These are phyloP conservation scores for Cryptophagus acutangulus DNA, from an alignment of 2,888 invertebrate genomes.

Conservation along the genomic window DNA sequence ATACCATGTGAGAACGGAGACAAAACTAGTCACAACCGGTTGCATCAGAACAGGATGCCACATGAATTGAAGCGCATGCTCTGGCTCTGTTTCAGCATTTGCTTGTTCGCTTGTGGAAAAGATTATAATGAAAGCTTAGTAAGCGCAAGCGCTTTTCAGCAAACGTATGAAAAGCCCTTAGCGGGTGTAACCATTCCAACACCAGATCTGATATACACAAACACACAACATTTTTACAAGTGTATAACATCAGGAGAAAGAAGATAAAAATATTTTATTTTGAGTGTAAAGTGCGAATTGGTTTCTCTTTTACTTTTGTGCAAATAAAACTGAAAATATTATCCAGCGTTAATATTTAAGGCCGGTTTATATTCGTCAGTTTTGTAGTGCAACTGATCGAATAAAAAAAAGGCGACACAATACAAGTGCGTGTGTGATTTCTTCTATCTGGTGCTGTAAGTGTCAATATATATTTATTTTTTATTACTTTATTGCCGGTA, in stretches of 20 bases:
- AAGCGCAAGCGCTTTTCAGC: slow-evolving; percentile 41
- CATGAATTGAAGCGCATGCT: slow-evolving; percentile 34
- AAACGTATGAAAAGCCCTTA: slow-evolving; percentile 36
- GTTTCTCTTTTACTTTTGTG: too few species aligned
- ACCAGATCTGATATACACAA: slow-evolving; percentile 32
- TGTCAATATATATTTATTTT: slow-evolving; percentile 24
- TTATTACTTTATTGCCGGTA: slow-evolving; percentile 21
- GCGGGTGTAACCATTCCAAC: slow-evolving; percentile 45
- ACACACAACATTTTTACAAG: slow-evolving; percentile 25
- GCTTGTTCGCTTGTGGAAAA: slow-evolving; percentile 29
- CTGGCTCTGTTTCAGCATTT: slow-evolving; percentile 29
- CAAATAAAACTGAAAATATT: too few species aligned
- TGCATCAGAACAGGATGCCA: neutral
- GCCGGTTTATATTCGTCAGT: too few species aligned
- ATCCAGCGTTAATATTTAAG: too few species aligned
- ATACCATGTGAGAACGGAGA: neutral
- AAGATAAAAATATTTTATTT: too few species aligned
- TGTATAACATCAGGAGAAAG: too few species aligned
- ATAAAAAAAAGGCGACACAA: too few species aligned
- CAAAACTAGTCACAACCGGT: neutral
- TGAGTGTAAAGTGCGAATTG: too few species aligned
- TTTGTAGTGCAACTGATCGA: too few species aligned
- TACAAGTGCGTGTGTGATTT: slow-evolving; percentile 11
- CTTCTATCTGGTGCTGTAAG: slow-evolving; percentile 18
- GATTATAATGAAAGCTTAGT: slow-evolving; percentile 18